Conservation (phyloP, 2,113 vertebrate genomes). For the Galemys pyrenaicus region DNA sequence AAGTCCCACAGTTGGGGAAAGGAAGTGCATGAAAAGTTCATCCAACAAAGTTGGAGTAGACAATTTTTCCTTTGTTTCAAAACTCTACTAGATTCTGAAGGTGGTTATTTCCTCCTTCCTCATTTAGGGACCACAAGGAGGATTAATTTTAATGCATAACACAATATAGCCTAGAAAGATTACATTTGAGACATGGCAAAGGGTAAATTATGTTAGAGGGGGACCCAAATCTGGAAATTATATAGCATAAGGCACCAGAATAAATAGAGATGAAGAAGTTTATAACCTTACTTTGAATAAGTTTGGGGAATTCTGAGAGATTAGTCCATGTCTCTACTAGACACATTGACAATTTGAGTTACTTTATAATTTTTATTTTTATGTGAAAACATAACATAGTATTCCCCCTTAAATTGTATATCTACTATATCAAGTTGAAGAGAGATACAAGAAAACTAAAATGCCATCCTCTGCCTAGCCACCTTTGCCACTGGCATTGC, state of each 20-base stretch:
- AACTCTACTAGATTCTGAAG: not conserved
- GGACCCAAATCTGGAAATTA: not conserved
- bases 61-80: slow-evolving; percentile 56
- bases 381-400: not conserved
- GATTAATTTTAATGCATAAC: slow-evolving; percentile 4
- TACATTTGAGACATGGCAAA: not conserved
- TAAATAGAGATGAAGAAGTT: not conserved
- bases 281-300: not conserved
- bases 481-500: not conserved
- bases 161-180: not conserved
- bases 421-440: not conserved
- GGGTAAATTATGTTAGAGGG: not conserved
- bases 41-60: not conserved
- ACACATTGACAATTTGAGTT: not conserved
- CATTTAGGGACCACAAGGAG: not conserved
- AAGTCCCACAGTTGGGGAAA: not conserved
- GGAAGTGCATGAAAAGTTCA: slow-evolving; percentile 51
- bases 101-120: slow-evolving; percentile 63
- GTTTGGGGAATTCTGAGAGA: not conserved
- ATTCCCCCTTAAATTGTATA: not conserved
- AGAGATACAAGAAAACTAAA: not conserved
- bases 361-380: slow-evolving; percentile 14
- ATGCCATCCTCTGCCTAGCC: not conserved
- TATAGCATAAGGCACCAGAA: not conserved
- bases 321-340: not conserved